Evolutionary conservation across 2,113 vertebrate species (phyloP).

Genomic region (Cichladusa arquata): DNA sequence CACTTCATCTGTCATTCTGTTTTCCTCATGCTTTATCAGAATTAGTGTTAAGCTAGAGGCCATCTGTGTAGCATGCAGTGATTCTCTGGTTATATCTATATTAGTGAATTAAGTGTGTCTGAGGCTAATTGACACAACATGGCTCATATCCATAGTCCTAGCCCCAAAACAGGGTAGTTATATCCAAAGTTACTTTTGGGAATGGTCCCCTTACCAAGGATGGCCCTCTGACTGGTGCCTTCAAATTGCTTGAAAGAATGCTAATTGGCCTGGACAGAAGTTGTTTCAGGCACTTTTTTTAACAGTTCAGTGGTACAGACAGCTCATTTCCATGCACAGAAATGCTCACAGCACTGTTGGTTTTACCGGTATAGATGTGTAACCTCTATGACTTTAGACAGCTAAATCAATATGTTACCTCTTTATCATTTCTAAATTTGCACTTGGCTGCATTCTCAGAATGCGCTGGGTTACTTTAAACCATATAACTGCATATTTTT

Average conservation of each 20-base stretch:
- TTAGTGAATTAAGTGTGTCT: not conserved
- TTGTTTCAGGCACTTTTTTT: not conserved
- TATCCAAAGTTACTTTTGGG: not conserved
- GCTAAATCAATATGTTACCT: not conserved
- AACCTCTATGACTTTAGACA: not conserved
- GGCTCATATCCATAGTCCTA: not conserved
- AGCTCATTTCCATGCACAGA: not conserved
- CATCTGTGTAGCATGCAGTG: not conserved
- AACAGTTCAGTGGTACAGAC: not conserved
- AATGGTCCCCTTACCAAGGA: not conserved
- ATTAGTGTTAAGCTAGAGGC: slow-evolving; percentile 20
- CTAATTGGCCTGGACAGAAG: not conserved
- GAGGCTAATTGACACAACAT: not conserved
- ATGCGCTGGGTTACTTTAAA: not conserved
- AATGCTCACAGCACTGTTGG: not conserved
- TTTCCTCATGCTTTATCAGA: not conserved
- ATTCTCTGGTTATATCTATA: not conserved
- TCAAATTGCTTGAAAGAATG: not conserved
- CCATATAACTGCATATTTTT: not conserved
- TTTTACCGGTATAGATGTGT: not conserved
- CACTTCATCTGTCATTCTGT: not conserved
- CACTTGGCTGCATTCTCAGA: not conserved
- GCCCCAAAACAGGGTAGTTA: not conserved
- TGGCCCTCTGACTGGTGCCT: not conserved
- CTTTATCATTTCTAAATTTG: not conserved